Evolutionary conservation across 2,797 vertebrate species (phyloP), one percentile per base, ranked within the genome.

Genomic region (Oreochromis mossambicus): DNA sequence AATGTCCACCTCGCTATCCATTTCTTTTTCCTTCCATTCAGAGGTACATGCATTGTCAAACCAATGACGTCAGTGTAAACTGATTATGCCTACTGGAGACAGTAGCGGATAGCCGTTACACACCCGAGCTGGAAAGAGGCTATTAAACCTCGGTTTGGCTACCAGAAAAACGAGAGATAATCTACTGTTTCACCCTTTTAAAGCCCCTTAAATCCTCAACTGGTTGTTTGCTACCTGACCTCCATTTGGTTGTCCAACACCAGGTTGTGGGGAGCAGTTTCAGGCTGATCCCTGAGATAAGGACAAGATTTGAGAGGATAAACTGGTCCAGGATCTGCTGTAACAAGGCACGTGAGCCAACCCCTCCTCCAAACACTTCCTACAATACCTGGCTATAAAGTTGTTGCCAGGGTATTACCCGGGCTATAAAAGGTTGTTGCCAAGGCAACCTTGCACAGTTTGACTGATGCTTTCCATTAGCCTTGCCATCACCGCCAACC

Each of bases 391-490:
- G 83, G 43, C 48, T 79, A 83, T 43, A 26, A 81, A 50, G 61
- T 86, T 86, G 68, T 75, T 75, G 70, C 43, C 43, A 75, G 61
- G 78, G 80, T 83, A 84, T 86, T 82, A 83, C 55, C 32, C 9
- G 10, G 11, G 29, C 66, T 58, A 50, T 84, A 83, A 86, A 88
- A 91, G 91, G 93, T 93, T 94, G 93, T 94, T 94, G 83, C 91
- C 92, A 89, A 81, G 94, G 93, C 86, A 92, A 95, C 94, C 78
- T 80, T 21, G 8, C 80, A 80, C 79, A 89, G 90, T 92, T 80
- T 85, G 86, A 87, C 50, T 52, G 19, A 82, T 75, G 81, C 51
- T 75, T 75, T 75, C 41, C 68, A 48, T 52, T n/a, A 82, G 78
- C 78, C 8, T 73, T 29, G 17, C 10, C 0, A 75, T n/a, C 70